phyloP scores from a whole-genome alignment of 1,140 invertebrate genomes.

The Probaryconus sp. region DNA sequence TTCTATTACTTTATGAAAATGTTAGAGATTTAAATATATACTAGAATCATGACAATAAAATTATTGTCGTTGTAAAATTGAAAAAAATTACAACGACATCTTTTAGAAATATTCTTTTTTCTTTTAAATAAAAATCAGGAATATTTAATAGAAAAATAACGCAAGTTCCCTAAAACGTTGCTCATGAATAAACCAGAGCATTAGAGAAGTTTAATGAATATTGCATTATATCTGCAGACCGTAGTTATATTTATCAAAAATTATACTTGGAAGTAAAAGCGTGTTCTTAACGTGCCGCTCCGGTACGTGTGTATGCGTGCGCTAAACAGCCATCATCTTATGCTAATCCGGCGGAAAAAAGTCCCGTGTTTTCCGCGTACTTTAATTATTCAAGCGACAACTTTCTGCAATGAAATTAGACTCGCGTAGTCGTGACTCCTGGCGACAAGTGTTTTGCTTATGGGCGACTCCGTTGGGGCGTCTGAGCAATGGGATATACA shows the following conservation, averaged over 20 bases:
- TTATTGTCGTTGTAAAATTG: no score
- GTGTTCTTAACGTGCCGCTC: background rate
- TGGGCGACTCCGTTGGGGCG: constrained; percentile 56
- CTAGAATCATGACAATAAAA: no score
- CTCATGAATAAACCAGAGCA: no score
- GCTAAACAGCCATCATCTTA: constrained; percentile 49
- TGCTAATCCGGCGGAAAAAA: constrained; percentile 60
- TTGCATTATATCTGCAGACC: constrained; percentile 11
- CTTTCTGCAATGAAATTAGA: constrained; percentile 77
- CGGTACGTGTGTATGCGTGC: constrained; percentile 11
- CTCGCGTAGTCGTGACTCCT: constrained; percentile 69
- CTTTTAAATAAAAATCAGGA: no score
- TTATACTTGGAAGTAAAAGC: background rate
- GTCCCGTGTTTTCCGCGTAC: constrained; percentile 56
- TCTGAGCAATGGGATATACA: constrained; percentile 60
- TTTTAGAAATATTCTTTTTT: no score
- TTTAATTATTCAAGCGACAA: constrained; percentile 77
- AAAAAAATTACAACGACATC: no score
- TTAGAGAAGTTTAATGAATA: no score
- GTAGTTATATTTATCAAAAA: constrained; percentile 13
- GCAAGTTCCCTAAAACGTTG: no score
- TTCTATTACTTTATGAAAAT: no score
- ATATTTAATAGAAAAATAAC: no score
- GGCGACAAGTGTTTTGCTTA: constrained; percentile 74
- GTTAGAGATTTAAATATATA: no score